phyloP scores from a whole-genome alignment of 2,797 vertebrate genomes.

The Gobio occitaniae region DNA sequence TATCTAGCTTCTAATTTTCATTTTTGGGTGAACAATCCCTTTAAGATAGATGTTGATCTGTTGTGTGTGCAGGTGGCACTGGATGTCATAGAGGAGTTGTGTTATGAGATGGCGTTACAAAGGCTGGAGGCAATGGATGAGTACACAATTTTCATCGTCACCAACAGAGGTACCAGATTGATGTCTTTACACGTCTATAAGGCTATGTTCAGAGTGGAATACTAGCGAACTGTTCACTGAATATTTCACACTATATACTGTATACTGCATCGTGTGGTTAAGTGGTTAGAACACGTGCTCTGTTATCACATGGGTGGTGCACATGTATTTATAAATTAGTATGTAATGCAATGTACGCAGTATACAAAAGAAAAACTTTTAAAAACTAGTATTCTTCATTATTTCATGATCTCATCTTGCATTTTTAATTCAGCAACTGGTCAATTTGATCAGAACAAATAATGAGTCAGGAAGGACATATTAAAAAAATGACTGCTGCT shows the following conservation, averaged over 20 bases:
- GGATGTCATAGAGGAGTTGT: slow-evolving; percentile 93
- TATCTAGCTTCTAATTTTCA: no score
- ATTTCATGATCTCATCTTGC: background rate
- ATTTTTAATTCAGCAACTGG: background rate
- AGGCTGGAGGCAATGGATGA: slow-evolving; percentile 87
- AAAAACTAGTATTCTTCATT: background rate
- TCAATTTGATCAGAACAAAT: no score
- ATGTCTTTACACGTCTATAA: slow-evolving; percentile 46
- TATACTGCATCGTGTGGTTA: background rate
- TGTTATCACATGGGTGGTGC: background rate
- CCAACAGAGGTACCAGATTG: slow-evolving; percentile 78
- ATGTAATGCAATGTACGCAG: background rate
- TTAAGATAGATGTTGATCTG: background rate
- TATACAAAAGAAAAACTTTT: background rate
- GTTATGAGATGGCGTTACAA: slow-evolving; percentile 92
- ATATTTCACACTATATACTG: background rate
- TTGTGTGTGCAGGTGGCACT: slow-evolving; percentile 82
- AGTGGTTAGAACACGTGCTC: background rate
- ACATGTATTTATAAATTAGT: background rate
- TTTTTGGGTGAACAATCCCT: no score
- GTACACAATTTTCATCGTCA: slow-evolving; percentile 92
- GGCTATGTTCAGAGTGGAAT: background rate
- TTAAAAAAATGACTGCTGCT: background rate
- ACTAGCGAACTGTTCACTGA: background rate
- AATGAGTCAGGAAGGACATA: background rate